Conservation (phyloP, 2,797 vertebrate species). For the Phataginus tricuspis region DNA sequence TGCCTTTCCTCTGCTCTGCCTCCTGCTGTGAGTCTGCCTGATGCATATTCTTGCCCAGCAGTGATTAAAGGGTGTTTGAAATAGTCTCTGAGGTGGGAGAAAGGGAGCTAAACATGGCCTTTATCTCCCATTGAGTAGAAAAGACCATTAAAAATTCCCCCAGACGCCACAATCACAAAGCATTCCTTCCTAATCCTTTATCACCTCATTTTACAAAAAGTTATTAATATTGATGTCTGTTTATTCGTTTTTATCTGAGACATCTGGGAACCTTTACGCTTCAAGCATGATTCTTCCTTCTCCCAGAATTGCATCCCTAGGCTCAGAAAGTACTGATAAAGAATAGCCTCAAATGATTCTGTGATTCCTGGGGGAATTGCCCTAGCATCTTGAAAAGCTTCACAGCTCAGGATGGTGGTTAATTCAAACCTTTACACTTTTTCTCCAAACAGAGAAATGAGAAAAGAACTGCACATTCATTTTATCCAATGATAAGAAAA, state of each 20-base stretch:
- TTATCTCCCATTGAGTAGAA: background rate
- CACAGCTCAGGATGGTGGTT: background rate
- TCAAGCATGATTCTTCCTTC: background rate
- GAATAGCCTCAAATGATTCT: background rate
- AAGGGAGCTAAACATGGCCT: background rate
- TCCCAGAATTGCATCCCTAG: background rate
- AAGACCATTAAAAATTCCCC: background rate
- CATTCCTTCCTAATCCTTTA: conserved; percentile 14
- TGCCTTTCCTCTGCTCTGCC: background rate
- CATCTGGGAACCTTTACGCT: background rate
- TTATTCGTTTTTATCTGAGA: conserved; percentile 8
- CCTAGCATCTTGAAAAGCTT: background rate
- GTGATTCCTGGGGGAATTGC: background rate
- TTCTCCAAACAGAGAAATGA: conserved; percentile 53
- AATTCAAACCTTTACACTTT: conserved; percentile 52
- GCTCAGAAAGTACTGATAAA: background rate
- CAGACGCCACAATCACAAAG: background rate
- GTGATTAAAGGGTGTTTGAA: background rate
- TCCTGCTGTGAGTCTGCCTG: background rate
- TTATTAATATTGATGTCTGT: conserved; percentile 28
- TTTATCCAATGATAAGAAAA: conserved; percentile 65
- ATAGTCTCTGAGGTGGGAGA: background rate
- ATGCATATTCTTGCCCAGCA: background rate
- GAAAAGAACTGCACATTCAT: conserved; percentile 54
- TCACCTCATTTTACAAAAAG: conserved; percentile 5